phyloP scores from a whole-genome alignment of 2,797 vertebrate genomes.

The Myotis pilosus region DNA sequence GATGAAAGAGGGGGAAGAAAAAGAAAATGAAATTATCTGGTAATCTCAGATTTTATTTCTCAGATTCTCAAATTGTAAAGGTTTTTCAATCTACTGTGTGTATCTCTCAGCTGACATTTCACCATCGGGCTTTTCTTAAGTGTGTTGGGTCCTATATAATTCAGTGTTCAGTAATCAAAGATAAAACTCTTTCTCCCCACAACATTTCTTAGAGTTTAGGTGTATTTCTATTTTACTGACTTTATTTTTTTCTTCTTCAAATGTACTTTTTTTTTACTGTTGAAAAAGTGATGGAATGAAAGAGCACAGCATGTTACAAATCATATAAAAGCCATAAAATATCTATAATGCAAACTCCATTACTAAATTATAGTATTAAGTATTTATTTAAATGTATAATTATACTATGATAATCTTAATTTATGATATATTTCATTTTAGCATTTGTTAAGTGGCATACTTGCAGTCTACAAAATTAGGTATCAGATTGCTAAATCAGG shows the following conservation, averaged over 20 bases:
- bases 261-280: neutral
- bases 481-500: neutral
- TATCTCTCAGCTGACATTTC: constrained; percentile 39
- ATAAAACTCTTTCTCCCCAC: neutral
- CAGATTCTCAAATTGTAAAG: constrained; percentile 49
- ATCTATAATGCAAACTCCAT: constrained; percentile 23
- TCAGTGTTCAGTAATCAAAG: constrained; percentile 2
- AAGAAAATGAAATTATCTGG: constrained; percentile 56
- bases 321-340: neutral
- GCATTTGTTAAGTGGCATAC: neutral
- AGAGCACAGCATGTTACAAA: neutral
- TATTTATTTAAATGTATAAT: constrained; percentile 4
- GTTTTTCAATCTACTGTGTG: constrained; percentile 12
- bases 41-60: constrained; percentile 65
- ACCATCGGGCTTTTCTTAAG: constrained; percentile 51
- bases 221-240: neutral
- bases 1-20: neutral
- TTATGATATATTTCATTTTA: constrained; percentile 33
- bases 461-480: neutral
- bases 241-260: constrained; percentile 32
- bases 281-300: constrained; percentile 1
- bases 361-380: constrained; percentile 21
- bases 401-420: constrained; percentile 31
- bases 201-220: neutral
- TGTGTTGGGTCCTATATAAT: constrained; percentile 34